These are phyloP conservation scores for Aphidius gifuensis DNA, from an alignment of 1,140 invertebrate species.

Conservation along the genomic window DNA sequence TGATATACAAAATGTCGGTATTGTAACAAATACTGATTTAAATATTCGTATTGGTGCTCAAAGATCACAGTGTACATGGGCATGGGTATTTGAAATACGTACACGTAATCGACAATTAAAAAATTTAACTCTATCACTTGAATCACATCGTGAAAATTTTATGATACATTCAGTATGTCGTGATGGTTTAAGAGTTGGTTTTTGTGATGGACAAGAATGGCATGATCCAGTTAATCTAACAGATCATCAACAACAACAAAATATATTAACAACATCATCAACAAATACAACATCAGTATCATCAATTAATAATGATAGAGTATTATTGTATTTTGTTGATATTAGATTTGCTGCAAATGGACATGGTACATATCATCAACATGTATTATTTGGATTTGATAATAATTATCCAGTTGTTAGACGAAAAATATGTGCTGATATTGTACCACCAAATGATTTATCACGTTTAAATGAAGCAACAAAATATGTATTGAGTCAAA, in stretches of 20 bases:
- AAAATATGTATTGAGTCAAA: conserved; percentile 61
- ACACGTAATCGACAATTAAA: conserved; percentile 47
- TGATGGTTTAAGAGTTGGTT: conserved; percentile 24
- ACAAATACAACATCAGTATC: not conserved
- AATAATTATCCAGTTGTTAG: conserved; percentile 64
- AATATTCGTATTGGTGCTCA: conserved; percentile 27
- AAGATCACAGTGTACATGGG: conserved; percentile 21
- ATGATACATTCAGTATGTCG: conserved; percentile 57
- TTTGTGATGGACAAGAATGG: conserved; percentile 60
- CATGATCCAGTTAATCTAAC: conserved; percentile 27
- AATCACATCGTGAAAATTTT: conserved; percentile 72
- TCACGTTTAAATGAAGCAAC: conserved; percentile 68
- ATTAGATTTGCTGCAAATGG: conserved; percentile 71
- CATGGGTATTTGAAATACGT: conserved; percentile 35
- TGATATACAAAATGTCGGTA: conserved; percentile 8
- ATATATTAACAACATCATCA: too few species aligned
- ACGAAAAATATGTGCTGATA: conserved; percentile 74
- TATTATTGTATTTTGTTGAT: conserved; percentile 49
- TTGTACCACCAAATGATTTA: conserved; percentile 67
- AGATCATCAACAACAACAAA: too few species aligned
- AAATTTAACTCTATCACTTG: conserved; percentile 69
- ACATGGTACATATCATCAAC: conserved; percentile 79
- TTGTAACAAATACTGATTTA: conserved; percentile 18
- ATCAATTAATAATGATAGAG: conserved; percentile 1
- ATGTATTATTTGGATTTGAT: conserved; percentile 77